Percentiles rank a stretch among this genome's conserved stretches.
Conservation (phyloP, 2,797 vertebrate species). For the Sebastes flavidus region DNA sequence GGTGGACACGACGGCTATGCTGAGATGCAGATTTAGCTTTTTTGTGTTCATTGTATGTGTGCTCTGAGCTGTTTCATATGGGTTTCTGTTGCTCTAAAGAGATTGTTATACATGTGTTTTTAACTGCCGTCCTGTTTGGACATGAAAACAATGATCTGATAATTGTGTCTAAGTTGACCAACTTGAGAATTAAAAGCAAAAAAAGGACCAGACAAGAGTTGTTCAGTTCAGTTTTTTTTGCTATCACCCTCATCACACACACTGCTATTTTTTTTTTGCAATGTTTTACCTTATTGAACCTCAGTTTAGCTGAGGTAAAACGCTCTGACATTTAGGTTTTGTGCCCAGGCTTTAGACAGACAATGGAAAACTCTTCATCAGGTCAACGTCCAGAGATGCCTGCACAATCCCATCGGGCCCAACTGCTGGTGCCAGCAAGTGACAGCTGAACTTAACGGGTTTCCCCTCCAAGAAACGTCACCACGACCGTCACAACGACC, state of each 20-base stretch:
- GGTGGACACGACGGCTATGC: slow-evolving; percentile 7
- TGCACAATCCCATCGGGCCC: not conserved
- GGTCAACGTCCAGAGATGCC: slow-evolving; percentile 56
- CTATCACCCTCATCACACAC: not conserved
- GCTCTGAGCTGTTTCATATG: slow-evolving; percentile 49
- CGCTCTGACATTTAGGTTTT: slow-evolving; percentile 4
- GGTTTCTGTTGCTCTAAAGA: slow-evolving; percentile 67
- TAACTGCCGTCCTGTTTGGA: slow-evolving; percentile 39
- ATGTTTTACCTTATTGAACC: not conserved
- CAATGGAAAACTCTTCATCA: slow-evolving; percentile 1
- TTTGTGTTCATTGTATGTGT: slow-evolving; percentile 7
- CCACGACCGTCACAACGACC: not conserved
- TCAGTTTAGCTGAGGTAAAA: not conserved
- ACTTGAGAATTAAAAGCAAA: slow-evolving; percentile 72
- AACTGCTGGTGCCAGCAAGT: slow-evolving; percentile 49
- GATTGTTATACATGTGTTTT: slow-evolving; percentile 54
- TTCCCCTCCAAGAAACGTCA: slow-evolving; percentile 66
- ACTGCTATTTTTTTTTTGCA: not conserved
- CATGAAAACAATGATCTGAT: slow-evolving; percentile 43
- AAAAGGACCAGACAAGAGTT: slow-evolving; percentile 3
- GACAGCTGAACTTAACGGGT: slow-evolving; percentile 66
- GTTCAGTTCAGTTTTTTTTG: slow-evolving; percentile 9
- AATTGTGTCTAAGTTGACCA: slow-evolving; percentile 64
- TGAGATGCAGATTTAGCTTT: slow-evolving; percentile 13
- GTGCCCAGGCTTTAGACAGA: not conserved